A percentile compares a stretch with the other conserved stretches of the same genome.
phyloP scores from a whole-genome alignment of 2,888 invertebrate genomes.

The Meiosimyza decipiens region DNA sequence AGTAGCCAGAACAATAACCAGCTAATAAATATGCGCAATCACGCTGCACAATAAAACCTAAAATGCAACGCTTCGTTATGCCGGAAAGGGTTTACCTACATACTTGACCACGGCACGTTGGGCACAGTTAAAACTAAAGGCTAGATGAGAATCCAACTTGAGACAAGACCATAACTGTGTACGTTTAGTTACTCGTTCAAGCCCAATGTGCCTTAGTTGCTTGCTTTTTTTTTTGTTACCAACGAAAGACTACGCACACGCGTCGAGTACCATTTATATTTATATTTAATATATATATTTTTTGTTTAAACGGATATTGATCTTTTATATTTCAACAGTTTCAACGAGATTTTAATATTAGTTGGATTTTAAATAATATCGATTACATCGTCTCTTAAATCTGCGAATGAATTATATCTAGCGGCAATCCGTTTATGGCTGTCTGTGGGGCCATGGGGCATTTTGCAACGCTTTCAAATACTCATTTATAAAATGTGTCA shows the following conservation, averaged over 20 bases:
- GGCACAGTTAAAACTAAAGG: background rate
- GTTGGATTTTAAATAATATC: background rate
- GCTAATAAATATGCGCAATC: constrained; percentile 45
- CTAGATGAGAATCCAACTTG: constrained; percentile 13
- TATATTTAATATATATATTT: background rate
- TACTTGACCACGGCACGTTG: background rate
- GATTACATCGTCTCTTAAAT: background rate
- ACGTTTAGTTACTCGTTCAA: no score
- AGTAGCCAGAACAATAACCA: constrained; percentile 6
- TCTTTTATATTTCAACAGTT: background rate
- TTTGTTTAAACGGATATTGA: background rate
- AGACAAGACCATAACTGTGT: constrained; percentile 25
- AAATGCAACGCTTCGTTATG: constrained; percentile 56
- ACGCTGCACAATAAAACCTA: constrained; percentile 59
- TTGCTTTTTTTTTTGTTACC: no score
- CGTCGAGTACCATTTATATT: background rate
- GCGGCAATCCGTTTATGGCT: background rate
- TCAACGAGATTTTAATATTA: background rate
- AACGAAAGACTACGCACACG: background rate
- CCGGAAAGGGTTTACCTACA: constrained; percentile 39
- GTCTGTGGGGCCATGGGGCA: no score
- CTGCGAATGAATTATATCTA: constrained; percentile 2
- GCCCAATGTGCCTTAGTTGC: no score
- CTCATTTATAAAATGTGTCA: no score
- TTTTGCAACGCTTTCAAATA: no score